Base-by-base conservation (phyloP, 30 jellyfish, hydroid and myxozoan genomes). In the Pseudorhiza aurosa region DNA sequence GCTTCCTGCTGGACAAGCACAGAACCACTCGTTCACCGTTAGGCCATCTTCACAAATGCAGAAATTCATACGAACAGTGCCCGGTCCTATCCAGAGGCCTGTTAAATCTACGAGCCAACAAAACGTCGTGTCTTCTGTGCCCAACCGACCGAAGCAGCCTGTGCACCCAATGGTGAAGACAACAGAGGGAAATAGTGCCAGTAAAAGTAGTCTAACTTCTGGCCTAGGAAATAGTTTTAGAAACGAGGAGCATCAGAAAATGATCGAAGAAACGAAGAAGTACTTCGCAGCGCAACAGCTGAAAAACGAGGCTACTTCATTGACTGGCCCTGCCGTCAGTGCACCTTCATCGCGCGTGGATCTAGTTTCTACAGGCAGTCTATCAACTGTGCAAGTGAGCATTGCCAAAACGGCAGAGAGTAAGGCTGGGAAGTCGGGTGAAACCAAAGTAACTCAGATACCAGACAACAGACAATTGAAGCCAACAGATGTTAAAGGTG, bases 191-290 rank as follows among this genome's bases (percentile, higher is more conserved):
- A 65, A 25, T 21, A 64, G 53, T 18, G 56, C 71, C 19, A 31
- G 50, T 14, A 72, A 45, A 25, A 40, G 29, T 27, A 62, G 43
- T 60, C 40, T 28, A 11, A 43, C 87, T 0, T n/a, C 76, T 18
- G 25, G 59, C 8, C 46, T 28, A 35, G 63, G 65, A 0, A 58
- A 59, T 47, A 89, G 85, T 21, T 93, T 93, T 72, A 79, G 95
- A 65, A 72, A 60, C 21, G 89, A 78, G 47, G 97, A 93, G 90
- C 96, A 88, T 27, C 97, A 93, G 80, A 93, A 93, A 44, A 93
- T 93, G 99, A 62, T 93, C 31, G 97, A 78, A 53, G 97, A 87
- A 32, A 86, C 99, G 3, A 78, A 88, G 94, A 85, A 65, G 59
- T 93, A 76, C 71, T 93, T 93, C 71, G 91, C 91, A 14, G 69